Evolutionary conservation across 2,888 invertebrate species (phyloP).

Genomic region (Monopis laevigella): DNA sequence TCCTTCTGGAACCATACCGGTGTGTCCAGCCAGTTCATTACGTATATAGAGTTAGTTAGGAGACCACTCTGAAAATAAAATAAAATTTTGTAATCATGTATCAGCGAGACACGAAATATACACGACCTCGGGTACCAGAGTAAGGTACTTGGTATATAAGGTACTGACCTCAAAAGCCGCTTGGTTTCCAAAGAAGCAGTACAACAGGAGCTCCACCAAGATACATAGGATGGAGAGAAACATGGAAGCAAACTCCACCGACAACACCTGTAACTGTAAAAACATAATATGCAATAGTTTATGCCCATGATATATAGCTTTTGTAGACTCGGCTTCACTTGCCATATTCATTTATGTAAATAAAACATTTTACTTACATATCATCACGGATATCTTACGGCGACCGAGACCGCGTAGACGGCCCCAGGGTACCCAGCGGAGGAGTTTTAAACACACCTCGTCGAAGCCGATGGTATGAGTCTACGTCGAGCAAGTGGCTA

Average conservation of each 20-base stretch:
- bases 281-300: too few species aligned
- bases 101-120: constrained; percentile 39
- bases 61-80: constrained; percentile 1
- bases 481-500: too few species aligned
- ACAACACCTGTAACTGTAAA: constrained; percentile 36
- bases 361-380: too few species aligned
- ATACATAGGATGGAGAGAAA: constrained; percentile 61
- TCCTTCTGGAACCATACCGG: constrained; percentile 29
- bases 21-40: constrained; percentile 37
- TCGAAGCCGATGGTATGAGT: too few species aligned
- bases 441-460: too few species aligned
- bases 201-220: constrained; percentile 61
- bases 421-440: too few species aligned
- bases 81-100: too few species aligned
- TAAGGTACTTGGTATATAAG: constrained; percentile 12
- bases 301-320: too few species aligned
- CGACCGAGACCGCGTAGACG: too few species aligned
- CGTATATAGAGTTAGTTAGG: constrained; percentile 44
- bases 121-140: neutral
- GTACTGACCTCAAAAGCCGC: constrained; percentile 59
- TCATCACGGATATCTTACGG: too few species aligned
- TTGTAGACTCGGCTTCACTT: too few species aligned
- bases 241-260: constrained; percentile 60
- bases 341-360: too few species aligned
- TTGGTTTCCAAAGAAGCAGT: constrained; percentile 68